Evolutionary conservation across 1,140 invertebrate genomes (phyloP), one percentile per base, ranked within the genome.

Genomic region (Ptiloglossa arizonensis): DNA sequence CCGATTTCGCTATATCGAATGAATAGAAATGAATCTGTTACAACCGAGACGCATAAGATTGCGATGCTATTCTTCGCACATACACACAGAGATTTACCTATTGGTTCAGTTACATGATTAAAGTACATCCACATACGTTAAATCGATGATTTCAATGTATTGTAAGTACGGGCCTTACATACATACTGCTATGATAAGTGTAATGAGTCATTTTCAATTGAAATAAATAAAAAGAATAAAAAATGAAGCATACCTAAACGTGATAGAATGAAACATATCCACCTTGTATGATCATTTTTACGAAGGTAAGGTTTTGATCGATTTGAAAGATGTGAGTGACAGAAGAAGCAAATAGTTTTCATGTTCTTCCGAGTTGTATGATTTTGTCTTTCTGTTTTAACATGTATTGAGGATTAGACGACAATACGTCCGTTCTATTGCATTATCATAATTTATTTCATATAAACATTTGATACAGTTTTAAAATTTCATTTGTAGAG

Each of bases 381-480:
- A 38, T 41, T 32, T 70, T 32, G 1, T 9, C 5, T 38, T 57
- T 6, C 5, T 35, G 6, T 35, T n/a, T 9, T 24, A 15, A 22
- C n/a, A 19, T 22, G 22, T 22, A 11, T 29, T 29, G 41, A 8
- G 29, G 8, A 38, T 24, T 52, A 44, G 19, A 56, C 19, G 5
- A 46, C 32, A 64, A 22, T 17, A 24, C 19, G 15, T 54, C 35
- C 24, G 50, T 44, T 72, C 70, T 79, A 77, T 82, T 79, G 81
- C 80, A 78, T 81, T 80, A 85, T 89, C 79, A 90, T 90, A 90
- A 89, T 90, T 90, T 91, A 90, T 91, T 90, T 87, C 85, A 90
- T 89, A 90, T 91, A 91, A 90, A 90, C 89, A 90, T 90, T 90
- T 90, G 88, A 90, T 90, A 90, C 89, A 90, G 82, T 89, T 89